phyloP scores from a whole-genome alignment of 2,888 invertebrate species.

The Augochlorella aurata region DNA sequence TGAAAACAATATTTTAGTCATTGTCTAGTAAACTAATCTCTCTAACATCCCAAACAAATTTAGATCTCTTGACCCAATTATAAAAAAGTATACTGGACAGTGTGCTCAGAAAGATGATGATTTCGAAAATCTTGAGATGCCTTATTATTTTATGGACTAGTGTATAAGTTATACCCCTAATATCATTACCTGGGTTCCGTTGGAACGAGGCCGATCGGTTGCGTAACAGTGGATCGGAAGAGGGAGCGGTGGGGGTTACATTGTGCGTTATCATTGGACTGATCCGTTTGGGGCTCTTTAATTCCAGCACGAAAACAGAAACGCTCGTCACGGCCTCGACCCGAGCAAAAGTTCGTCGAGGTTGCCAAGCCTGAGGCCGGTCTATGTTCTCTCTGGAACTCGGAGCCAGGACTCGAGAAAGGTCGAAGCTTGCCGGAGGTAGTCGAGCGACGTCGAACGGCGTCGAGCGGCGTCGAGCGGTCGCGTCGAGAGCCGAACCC shows the following conservation, averaged over 20 bases:
- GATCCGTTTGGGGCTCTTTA: slow-evolving; percentile 52
- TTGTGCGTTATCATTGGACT: slow-evolving; percentile 49
- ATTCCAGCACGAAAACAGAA: slow-evolving; percentile 61
- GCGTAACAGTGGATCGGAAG: slow-evolving; percentile 29
- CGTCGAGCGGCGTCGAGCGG: slow-evolving; percentile 53
- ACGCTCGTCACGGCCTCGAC: slow-evolving; percentile 71
- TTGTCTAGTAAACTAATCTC: no score
- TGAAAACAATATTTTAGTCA: no score
- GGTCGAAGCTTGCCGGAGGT: slow-evolving; percentile 53
- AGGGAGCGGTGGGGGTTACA: slow-evolving; percentile 8
- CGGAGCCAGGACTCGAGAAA: slow-evolving; percentile 47
- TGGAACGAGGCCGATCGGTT: slow-evolving; percentile 29
- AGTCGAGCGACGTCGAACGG: slow-evolving; percentile 54
- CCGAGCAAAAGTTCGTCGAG: slow-evolving; percentile 72
- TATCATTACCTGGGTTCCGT: not conserved
- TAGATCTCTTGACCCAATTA: no score
- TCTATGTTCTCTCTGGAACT: slow-evolving; percentile 36
- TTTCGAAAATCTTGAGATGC: no score
- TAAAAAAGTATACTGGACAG: no score
- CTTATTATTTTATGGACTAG: no score
- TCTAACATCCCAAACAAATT: no score
- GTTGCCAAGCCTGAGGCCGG: slow-evolving; percentile 62
- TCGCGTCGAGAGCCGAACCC: slow-evolving; percentile 55
- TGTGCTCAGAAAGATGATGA: no score
- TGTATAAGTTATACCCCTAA: not conserved